A percentile compares a stretch with the other conserved stretches of the same genome.
Conservation (phyloP, 2,888 invertebrate genomes). For the Galeopsomyia nigrocyanea region DNA sequence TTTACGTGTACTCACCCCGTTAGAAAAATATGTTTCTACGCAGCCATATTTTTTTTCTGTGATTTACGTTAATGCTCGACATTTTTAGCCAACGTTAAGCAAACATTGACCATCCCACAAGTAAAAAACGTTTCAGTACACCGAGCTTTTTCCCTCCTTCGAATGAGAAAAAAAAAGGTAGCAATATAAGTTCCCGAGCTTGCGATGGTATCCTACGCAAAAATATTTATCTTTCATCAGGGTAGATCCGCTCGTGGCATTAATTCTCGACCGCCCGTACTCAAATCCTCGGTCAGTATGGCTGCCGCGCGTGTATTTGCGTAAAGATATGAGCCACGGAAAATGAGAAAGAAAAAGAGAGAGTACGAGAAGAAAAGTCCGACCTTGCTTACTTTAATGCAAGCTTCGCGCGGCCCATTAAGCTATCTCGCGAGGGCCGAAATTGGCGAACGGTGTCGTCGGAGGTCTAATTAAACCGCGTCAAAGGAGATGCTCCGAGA, state of each 20-base stretch:
- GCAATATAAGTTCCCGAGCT: not conserved
- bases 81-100: not conserved
- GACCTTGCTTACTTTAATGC: too few species aligned
- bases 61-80: too few species aligned
- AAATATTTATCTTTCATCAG: slow-evolving; percentile 30
- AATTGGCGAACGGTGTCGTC: not conserved
- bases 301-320: not conserved
- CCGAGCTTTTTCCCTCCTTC: not conserved
- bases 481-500: not conserved
- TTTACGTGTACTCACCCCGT: too few species aligned
- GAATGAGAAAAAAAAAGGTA: not conserved
- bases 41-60: too few species aligned
- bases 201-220: not conserved
- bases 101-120: slow-evolving; percentile 2
- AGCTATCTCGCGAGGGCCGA: too few species aligned
- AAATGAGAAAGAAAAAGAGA: not conserved
- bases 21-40: too few species aligned
- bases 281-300: not conserved
- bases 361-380: not conserved
- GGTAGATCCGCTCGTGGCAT: not conserved
- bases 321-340: not conserved
- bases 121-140: too few species aligned
- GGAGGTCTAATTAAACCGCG: slow-evolving; percentile 12
- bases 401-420: too few species aligned
- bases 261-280: not conserved